A percentile compares a stretch with the other conserved stretches of the same genome.
Evolutionary conservation across 2,113 vertebrate genomes (phyloP).

Genomic region (Rhinoptilus africanus): DNA sequence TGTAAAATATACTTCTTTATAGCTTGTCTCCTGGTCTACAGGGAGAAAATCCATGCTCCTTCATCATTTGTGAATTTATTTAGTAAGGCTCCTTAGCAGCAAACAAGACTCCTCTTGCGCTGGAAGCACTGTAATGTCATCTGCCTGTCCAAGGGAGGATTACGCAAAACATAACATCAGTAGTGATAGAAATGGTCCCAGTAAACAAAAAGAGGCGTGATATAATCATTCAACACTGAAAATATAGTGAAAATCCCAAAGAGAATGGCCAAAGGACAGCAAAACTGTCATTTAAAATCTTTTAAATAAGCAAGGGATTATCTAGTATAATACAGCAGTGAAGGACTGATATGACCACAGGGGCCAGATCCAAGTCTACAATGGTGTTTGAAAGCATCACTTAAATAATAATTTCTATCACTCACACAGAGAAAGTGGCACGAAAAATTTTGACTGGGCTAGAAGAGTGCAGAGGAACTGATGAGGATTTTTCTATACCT

Average conservation of each 20-base stretch:
- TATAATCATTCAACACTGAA: not conserved
- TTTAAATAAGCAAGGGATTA: not conserved
- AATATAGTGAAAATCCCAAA: not conserved
- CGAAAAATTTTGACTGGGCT: not conserved
- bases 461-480: not conserved
- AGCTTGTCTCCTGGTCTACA: not conserved
- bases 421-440: not conserved
- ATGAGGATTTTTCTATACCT: not conserved
- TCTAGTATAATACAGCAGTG: not conserved
- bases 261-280: not conserved
- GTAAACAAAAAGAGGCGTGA: not conserved
- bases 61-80: not conserved
- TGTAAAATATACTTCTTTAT: not conserved
- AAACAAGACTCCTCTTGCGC: not conserved
- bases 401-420: not conserved
- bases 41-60: not conserved
- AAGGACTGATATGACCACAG: not conserved
- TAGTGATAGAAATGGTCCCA: not conserved
- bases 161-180: not conserved
- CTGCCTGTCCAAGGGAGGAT: not conserved
- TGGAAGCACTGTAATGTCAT: not conserved
- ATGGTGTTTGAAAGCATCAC: not conserved
- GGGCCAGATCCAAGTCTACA: not conserved
- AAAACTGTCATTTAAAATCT: not conserved
- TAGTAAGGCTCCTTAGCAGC: not conserved